phyloP scores from a whole-genome alignment of 2,888 invertebrate species.

The Drosophila dives region DNA sequence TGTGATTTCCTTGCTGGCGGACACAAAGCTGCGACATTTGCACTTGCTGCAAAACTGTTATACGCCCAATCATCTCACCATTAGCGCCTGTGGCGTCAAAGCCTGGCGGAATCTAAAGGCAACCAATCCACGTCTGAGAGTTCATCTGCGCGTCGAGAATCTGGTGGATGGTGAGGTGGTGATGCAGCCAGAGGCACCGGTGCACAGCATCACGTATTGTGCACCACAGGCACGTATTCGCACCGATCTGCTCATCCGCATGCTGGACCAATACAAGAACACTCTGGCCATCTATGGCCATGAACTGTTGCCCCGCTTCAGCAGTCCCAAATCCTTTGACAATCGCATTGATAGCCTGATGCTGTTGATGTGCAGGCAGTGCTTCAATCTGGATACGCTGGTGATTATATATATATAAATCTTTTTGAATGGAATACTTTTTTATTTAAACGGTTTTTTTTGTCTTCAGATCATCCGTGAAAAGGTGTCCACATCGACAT shows the following conservation, averaged over 20 bases:
- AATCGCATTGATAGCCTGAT: conserved; percentile 90
- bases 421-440: too few species aligned
- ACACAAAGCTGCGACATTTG: conserved; percentile 87
- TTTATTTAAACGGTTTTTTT: too few species aligned
- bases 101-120: conserved; percentile 86
- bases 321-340: conserved; percentile 88
- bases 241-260: conserved; percentile 86
- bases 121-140: conserved; percentile 87
- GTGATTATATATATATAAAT: conserved; percentile 85
- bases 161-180: conserved; percentile 87
- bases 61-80: conserved; percentile 86
- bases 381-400: conserved; percentile 89
- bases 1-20: conserved; percentile 88
- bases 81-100: conserved; percentile 85
- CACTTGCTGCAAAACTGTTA: conserved; percentile 91
- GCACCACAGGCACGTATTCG: conserved; percentile 87
- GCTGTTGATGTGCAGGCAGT: conserved; percentile 88
- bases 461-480: conserved; percentile 88
- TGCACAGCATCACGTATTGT: conserved; percentile 88
- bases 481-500: conserved; percentile 91
- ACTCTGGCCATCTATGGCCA: conserved; percentile 89
- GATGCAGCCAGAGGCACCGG: conserved; percentile 90
- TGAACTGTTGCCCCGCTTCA: conserved; percentile 88
- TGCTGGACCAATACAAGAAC: conserved; percentile 88
- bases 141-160: conserved; percentile 89